Evolutionary conservation across 2,113 vertebrate species (phyloP).

Genomic region (Lasiurus cinereus): DNA sequence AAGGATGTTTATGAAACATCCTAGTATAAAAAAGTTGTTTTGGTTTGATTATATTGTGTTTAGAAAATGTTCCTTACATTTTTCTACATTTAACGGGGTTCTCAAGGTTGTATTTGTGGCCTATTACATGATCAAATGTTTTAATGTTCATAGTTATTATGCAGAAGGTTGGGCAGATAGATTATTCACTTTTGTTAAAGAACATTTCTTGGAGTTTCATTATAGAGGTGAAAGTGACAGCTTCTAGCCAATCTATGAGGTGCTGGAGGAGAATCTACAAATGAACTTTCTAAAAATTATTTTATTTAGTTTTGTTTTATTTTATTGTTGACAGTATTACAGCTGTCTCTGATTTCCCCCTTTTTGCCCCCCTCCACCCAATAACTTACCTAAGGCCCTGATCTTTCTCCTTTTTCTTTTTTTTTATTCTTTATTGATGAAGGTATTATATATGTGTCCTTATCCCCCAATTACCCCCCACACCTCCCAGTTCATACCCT

Average conservation of each 20-base stretch:
- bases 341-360: too few relatives aligned
- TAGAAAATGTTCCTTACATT: constrained; percentile 5
- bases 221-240: background rate
- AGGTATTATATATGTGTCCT: too few relatives aligned
- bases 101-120: background rate
- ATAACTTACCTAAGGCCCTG: background rate
- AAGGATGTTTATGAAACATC: background rate
- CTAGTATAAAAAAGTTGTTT: background rate
- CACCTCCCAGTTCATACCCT: too few relatives aligned
- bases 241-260: background rate
- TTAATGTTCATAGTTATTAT: background rate
- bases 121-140: background rate
- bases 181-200: background rate
- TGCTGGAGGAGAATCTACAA: background rate
- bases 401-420: constrained; percentile 8
- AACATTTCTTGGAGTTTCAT: background rate
- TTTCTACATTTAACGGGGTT: background rate
- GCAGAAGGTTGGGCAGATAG: background rate
- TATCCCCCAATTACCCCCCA: too few relatives aligned
- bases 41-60: background rate
- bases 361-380: background rate
- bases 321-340: background rate
- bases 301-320: too few relatives aligned
- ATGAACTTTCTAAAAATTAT: background rate
- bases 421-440: background rate